Conservation (phyloP, 2,797 vertebrate genomes). For the Ataeniobius toweri region DNA sequence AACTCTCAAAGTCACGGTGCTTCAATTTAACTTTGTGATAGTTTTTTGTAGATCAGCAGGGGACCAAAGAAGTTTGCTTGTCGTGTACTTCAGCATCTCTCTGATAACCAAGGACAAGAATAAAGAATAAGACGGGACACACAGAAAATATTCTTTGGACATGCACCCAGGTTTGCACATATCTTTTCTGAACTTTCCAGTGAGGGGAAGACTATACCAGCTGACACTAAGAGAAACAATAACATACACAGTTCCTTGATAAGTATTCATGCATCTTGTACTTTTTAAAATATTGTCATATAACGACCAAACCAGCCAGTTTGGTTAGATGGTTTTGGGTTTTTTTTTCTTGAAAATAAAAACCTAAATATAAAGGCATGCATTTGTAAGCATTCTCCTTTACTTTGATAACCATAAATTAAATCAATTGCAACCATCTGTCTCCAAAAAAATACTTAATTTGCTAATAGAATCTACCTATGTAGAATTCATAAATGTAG, state of each 20-base stretch:
- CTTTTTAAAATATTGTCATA: background rate
- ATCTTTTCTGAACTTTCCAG: too few relatives aligned
- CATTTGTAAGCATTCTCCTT: background rate
- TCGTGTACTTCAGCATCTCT: background rate
- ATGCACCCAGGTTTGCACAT: too few relatives aligned
- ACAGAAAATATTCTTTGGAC: background rate
- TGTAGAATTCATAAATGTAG: background rate
- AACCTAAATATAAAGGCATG: background rate
- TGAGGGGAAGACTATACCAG: too few relatives aligned
- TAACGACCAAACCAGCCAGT: background rate
- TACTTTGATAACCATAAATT: background rate
- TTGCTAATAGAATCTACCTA: background rate
- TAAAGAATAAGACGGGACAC: background rate
- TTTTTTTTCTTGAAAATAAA: background rate
- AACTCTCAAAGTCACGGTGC: constrained; percentile 9
- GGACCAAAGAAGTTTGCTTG: background rate
- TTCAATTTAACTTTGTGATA: background rate
- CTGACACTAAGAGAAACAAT: too few relatives aligned
- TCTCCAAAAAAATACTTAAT: background rate
- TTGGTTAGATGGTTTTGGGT: too few relatives aligned
- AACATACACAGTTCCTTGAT: too few relatives aligned
- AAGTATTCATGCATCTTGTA: too few relatives aligned
- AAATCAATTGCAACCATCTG: background rate
- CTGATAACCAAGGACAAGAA: background rate
- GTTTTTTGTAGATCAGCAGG: background rate